These are phyloP conservation scores for Lindbergichthys nudifrons DNA, from an alignment of 2,797 vertebrate genomes.

Conservation along the genomic window DNA sequence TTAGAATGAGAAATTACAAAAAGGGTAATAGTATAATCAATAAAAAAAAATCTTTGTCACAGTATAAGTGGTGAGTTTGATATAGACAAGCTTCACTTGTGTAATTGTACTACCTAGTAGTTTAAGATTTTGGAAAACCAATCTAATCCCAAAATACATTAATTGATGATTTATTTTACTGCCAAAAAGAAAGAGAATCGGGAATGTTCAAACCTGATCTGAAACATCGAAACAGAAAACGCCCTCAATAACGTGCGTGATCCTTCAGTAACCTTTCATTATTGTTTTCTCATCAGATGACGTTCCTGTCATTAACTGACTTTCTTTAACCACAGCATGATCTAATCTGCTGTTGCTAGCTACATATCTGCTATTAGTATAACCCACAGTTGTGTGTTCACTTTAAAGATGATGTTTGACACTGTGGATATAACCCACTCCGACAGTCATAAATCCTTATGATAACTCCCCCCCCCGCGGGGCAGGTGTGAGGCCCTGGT, in stretches of 20 bases:
- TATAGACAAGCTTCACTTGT: no score
- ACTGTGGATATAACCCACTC: conserved; percentile 40
- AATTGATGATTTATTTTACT: no score
- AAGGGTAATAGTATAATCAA: no score
- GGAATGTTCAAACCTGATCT: neutral
- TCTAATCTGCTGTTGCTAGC: conserved; percentile 25
- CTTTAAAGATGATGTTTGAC: conserved; percentile 36
- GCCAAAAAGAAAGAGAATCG: neutral
- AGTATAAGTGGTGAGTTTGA: no score
- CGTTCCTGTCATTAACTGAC: conserved; percentile 25
- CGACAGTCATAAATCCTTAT: conserved; percentile 57
- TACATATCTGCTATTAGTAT: conserved; percentile 40
- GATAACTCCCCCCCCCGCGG: conserved; percentile 37
- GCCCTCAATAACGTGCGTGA: neutral
- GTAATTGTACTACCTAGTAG: no score
- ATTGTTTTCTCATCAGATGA: conserved; percentile 31
- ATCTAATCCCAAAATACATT: neutral
- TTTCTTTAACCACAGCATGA: conserved; percentile 4
- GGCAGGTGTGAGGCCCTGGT: conserved; percentile 71
- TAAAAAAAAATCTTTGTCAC: no score
- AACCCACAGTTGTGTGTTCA: conserved; percentile 44
- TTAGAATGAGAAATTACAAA: no score
- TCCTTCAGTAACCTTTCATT: conserved; percentile 17
- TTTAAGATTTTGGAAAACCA: neutral
- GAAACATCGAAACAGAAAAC: no score